phyloP scores from a whole-genome alignment of 2,797 vertebrate species.

The Emys orbicularis region DNA sequence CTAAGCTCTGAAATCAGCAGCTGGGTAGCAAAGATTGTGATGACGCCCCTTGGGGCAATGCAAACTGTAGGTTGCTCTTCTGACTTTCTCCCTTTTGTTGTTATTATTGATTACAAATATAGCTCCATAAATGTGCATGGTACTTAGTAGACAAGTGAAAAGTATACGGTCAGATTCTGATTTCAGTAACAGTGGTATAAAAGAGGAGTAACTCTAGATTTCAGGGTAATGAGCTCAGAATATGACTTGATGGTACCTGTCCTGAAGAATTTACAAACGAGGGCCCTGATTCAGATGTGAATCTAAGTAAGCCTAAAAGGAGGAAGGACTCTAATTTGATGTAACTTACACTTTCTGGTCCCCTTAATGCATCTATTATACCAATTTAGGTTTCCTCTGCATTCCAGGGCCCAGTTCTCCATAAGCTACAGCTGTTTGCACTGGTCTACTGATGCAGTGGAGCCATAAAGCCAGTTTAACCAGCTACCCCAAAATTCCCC shows the following conservation, averaged over 20 bases:
- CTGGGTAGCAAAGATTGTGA: background rate
- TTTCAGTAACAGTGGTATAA: background rate
- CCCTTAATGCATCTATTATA: background rate
- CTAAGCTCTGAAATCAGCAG: slow-evolving; percentile 42
- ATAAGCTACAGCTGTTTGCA: background rate
- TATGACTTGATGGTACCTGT: background rate
- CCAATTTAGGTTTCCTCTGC: background rate
- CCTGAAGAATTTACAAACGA: background rate
- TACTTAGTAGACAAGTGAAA: background rate
- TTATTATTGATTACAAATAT: background rate
- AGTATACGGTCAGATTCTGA: background rate
- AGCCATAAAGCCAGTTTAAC: slow-evolving; percentile 2
- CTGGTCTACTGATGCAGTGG: background rate
- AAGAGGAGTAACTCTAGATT: background rate
- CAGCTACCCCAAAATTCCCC: background rate
- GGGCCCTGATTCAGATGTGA: background rate
- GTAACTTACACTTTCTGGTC: background rate
- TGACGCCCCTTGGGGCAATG: slow-evolving; percentile 15
- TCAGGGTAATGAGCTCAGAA: background rate
- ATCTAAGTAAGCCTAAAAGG: background rate
- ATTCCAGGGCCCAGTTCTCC: background rate
- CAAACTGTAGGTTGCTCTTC: background rate
- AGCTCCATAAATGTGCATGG: background rate
- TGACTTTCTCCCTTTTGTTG: background rate
- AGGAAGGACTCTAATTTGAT: background rate